These are phyloP conservation scores for Clupea harengus DNA, from an alignment of 2,113 vertebrate species.

Conservation along the genomic window DNA sequence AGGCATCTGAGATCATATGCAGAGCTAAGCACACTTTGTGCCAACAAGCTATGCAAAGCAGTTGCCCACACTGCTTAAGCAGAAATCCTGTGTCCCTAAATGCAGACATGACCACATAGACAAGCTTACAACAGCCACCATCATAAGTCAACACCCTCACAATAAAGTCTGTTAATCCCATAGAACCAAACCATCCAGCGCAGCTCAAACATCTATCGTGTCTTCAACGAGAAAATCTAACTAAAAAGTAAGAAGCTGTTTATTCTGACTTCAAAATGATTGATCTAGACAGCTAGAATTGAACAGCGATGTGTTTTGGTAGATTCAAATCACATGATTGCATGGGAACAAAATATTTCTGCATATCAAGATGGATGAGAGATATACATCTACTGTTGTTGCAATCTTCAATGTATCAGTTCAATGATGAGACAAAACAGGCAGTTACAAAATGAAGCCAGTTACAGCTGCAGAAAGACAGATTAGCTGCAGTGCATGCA, in stretches of 20 bases:
- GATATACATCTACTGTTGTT: too few species aligned
- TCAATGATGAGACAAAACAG: too few species aligned
- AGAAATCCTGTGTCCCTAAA: constrained; percentile 52
- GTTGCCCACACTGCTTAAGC: constrained; percentile 49
- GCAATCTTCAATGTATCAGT: too few species aligned
- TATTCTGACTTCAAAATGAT: neutral
- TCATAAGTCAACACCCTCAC: neutral
- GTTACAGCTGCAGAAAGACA: too few species aligned
- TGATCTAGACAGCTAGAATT: neutral
- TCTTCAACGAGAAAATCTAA: neutral
- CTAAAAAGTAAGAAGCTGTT: neutral
- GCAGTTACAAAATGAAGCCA: too few species aligned
- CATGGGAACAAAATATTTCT: too few species aligned
- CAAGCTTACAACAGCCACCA: constrained; percentile 22
- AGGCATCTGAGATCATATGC: constrained; percentile 35
- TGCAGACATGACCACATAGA: constrained; percentile 39
- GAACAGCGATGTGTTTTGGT: neutral
- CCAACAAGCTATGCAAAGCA: constrained; percentile 52
- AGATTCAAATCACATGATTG: too few species aligned
- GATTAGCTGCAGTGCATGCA: too few species aligned
- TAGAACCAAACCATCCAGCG: constrained; percentile 12
- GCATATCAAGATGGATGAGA: too few species aligned
- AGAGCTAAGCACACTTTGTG: constrained; percentile 41
- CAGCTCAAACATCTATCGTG: constrained; percentile 15
- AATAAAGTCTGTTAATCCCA: constrained; percentile 41